phyloP scores from a whole-genome alignment of 2,888 invertebrate species.

The Pheosia tremula region DNA sequence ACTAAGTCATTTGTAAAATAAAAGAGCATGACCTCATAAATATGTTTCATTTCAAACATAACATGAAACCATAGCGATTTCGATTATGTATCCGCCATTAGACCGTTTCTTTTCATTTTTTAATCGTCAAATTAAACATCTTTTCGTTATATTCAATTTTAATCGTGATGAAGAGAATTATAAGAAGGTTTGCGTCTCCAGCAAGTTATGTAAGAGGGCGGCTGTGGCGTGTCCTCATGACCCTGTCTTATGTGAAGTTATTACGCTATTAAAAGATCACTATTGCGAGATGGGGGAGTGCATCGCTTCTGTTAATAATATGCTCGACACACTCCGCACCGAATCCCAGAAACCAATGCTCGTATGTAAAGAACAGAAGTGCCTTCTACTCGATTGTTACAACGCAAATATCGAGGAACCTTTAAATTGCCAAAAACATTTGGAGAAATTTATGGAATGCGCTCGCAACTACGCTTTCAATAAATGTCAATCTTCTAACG shows the following conservation, averaged over 20 bases:
- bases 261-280: conserved; percentile 26
- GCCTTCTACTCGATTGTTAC: conserved; percentile 39
- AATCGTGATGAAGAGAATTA: conserved; percentile 14
- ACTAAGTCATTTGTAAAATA: conserved; percentile 20
- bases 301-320: conserved; percentile 16
- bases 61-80: conserved; percentile 38
- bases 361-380: conserved; percentile 30
- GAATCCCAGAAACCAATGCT: not conserved
- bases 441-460: conserved; percentile 39
- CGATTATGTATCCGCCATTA: conserved; percentile 20
- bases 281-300: conserved; percentile 34
- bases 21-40: conserved; percentile 18
- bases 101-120: conserved; percentile 30
- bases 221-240: conserved; percentile 18
- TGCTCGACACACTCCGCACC: conserved; percentile 14
- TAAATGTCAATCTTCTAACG: not conserved
- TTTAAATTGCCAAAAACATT: conserved; percentile 38
- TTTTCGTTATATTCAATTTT: conserved; percentile 13
- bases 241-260: conserved; percentile 23
- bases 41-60: conserved; percentile 25
- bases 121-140: conserved; percentile 15
- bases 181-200: conserved; percentile 21
- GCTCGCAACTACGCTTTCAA: conserved; percentile 28
- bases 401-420: conserved; percentile 18
- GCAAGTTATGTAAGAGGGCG: conserved; percentile 26